Conservation (phyloP, 2,797 vertebrate genomes). For the Setipinna tenuifilis region DNA sequence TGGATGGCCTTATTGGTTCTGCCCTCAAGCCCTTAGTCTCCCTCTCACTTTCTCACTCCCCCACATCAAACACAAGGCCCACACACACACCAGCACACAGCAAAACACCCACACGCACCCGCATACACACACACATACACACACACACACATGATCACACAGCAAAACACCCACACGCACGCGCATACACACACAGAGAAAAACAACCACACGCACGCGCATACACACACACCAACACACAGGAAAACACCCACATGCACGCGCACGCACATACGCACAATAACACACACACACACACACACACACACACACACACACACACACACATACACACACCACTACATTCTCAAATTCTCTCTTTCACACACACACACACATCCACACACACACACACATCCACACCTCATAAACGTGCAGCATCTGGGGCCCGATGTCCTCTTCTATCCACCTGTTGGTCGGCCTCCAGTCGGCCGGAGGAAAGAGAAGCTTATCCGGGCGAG, state of each 20-base stretch:
- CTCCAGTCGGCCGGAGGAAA: conserved; percentile 84
- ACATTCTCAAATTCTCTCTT: too few species aligned
- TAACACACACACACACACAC: background rate
- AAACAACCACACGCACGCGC: background rate
- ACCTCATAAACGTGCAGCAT: conserved; percentile 93
- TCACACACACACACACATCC: background rate
- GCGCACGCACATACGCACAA: too few species aligned
- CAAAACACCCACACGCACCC: background rate
- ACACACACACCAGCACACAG: background rate
- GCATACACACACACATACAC: background rate
- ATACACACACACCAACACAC: background rate
- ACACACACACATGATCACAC: background rate
- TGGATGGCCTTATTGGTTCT: background rate
- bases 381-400: conserved; percentile 26
- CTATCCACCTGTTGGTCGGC: conserved; percentile 70
- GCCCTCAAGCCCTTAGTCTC: background rate
- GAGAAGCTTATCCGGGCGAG: conserved; percentile 85
- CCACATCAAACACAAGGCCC: background rate
- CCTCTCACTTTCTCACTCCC: background rate
- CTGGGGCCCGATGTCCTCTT: conserved; percentile 82
- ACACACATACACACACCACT: background rate
- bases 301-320: too few species aligned
- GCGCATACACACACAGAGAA: background rate
- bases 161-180: background rate
- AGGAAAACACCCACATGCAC: background rate